Base-by-base conservation (phyloP, 30 jellyfish, hydroid and myxozoan genomes). In the Hydractinia symbiolongicarpus region DNA sequence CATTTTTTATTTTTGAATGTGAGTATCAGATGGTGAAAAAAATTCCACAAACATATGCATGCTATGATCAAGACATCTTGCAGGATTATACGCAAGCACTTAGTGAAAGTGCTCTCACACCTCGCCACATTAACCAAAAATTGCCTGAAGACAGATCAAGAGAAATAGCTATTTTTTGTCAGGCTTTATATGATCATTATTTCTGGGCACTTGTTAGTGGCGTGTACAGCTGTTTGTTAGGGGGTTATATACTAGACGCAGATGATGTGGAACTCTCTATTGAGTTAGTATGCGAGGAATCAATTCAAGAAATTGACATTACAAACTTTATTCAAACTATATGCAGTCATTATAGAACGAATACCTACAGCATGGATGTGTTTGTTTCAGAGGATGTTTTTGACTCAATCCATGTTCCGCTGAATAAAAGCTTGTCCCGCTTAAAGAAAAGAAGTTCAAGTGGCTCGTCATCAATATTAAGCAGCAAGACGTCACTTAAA, bases 221-320 rank as follows among this genome's bases (percentile, higher is more conserved):
- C 6, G 98, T 93, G 60, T 93, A 88, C 78, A 60, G 68, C 55
- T 83, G 82, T 62, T 74, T 93, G 61, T 94, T 84, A 84, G 82
- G 58, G 19, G 96, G 96, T 4, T 83, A 78, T 70, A 64, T 49
- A 5, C 69, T 93, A 17, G 88, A 81, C 62, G 66, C 83, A 55
- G 78, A 84, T 17, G 98, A 93, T 60, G 96, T 93, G 14, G 96
- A 87, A 64, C 76, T 89, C 6, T 93, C 98, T 19, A 91, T 93
- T 6, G 98, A 93, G 83, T 52, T 93, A 85, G 88, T 93, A 8
- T 93, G 98, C 73, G 98, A 93, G 55, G 98, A 93, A 66, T 82
- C 95, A 4, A 85, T 85, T 49, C 55, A 88, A 57, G 96, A 93
- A 60, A 83, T 93, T 68, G 98, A 93, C 66, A 84, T 93, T 61